Evolutionary conservation across 2,797 vertebrate genomes (phyloP).

Genomic region (Menidia menidia): DNA sequence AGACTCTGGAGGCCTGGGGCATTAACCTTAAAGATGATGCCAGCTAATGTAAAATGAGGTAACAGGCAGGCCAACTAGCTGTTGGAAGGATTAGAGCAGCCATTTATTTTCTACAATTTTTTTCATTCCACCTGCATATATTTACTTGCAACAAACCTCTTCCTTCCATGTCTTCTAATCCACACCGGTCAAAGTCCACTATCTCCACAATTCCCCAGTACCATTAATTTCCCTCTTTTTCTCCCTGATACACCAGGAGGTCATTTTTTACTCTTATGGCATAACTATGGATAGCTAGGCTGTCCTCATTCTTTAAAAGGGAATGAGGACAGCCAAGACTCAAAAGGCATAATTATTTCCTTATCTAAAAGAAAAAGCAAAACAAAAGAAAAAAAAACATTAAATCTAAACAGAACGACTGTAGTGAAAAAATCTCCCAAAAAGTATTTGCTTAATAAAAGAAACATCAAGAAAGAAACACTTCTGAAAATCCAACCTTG

Average conservation of each 20-base stretch:
- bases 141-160: slow-evolving; percentile 15
- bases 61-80: slow-evolving; percentile 46
- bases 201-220: slow-evolving; percentile 4
- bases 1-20: slow-evolving; percentile 46
- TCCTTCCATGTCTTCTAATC: slow-evolving; percentile 13
- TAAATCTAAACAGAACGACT: background rate
- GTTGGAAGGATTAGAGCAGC: slow-evolving; percentile 62
- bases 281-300: slow-evolving; percentile 22
- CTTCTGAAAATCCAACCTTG: slow-evolving; percentile 17
- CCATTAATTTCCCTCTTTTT: background rate
- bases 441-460: slow-evolving; percentile 9
- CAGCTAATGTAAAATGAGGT: slow-evolving; percentile 50
- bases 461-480: background rate
- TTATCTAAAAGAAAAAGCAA: background rate
- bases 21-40: slow-evolving; percentile 70
- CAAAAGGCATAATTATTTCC: slow-evolving; percentile 19
- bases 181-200: slow-evolving; percentile 7
- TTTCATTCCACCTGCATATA: slow-evolving; percentile 45
- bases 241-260: background rate
- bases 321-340: slow-evolving; percentile 8
- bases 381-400: no score
- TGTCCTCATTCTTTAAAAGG: slow-evolving; percentile 5
- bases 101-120: slow-evolving; percentile 49
- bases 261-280: slow-evolving; percentile 12
- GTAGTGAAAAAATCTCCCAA: slow-evolving; percentile 2